phyloP scores from a whole-genome alignment of 2,797 vertebrate genomes.

The Arctocebus calabarensis region DNA sequence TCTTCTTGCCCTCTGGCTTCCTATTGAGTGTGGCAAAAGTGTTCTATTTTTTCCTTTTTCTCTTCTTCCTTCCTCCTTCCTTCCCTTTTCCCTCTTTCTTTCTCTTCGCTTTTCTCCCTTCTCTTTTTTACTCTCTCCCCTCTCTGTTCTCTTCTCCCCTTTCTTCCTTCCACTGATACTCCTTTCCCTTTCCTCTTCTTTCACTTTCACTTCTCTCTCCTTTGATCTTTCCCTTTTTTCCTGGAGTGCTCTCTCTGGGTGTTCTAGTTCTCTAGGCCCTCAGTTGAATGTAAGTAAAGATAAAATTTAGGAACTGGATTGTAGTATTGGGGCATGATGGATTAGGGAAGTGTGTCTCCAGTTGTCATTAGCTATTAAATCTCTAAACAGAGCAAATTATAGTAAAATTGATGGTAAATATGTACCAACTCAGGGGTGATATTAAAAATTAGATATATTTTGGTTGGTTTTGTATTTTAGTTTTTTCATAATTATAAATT shows the following conservation, averaged over 20 bases:
- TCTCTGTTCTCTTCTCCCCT: neutral
- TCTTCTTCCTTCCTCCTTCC: neutral
- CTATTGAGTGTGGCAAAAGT: neutral
- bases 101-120: neutral
- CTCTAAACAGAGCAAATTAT: neutral
- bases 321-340: neutral
- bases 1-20: neutral
- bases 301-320: constrained; percentile 43
- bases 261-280: neutral
- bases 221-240: neutral
- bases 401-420: constrained; percentile 28
- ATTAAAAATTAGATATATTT: constrained; percentile 38
- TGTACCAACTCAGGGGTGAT: constrained; percentile 5
- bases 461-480: constrained; percentile 30
- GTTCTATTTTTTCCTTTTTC: neutral
- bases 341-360: neutral
- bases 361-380: neutral
- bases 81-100: neutral
- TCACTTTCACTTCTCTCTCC: too few relatives aligned
- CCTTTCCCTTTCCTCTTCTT: neutral
- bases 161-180: neutral
- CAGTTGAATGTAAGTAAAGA: neutral
- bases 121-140: neutral
- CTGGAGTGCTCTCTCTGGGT: neutral
- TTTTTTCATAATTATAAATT: constrained; percentile 36